A percentile compares a stretch with the other conserved stretches of the same genome.
Conservation (phyloP, 2,888 invertebrate species). For the Tanypteryx hageni region DNA sequence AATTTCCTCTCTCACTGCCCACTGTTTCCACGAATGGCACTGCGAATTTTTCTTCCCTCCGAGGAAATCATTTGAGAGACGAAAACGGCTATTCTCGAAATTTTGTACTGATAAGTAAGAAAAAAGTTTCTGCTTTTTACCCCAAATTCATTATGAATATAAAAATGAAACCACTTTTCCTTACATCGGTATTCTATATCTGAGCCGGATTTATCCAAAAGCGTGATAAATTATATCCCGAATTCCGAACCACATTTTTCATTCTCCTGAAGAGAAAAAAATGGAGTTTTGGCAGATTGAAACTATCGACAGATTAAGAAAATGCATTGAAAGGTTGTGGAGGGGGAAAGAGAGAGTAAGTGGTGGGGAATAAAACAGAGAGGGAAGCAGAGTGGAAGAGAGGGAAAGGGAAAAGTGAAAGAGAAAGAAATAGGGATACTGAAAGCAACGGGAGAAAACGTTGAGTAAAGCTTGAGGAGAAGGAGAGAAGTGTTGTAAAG, state of each 20-base stretch:
- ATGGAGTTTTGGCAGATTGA: background rate
- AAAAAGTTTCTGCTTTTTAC: background rate
- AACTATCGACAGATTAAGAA: constrained; percentile 29
- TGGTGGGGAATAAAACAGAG: too few relatives aligned
- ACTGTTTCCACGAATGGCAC: background rate
- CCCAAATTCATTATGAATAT: background rate
- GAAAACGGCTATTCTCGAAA: background rate
- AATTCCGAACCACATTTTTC: background rate
- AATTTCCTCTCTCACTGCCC: background rate
- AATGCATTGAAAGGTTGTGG: background rate
- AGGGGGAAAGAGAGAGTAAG: too few relatives aligned
- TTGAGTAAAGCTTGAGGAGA: too few relatives aligned
- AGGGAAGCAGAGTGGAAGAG: background rate
- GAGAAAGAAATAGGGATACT: background rate
- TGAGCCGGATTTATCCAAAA: background rate
- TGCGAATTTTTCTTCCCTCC: background rate
- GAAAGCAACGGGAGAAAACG: too few relatives aligned
- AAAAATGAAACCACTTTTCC: background rate
- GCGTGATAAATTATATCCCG: background rate
- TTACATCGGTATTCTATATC: background rate
- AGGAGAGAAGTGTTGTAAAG: too few relatives aligned
- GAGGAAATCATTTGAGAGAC: background rate
- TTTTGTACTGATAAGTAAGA: background rate
- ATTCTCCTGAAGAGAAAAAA: background rate
- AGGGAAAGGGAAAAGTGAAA: background rate